Evolutionary conservation across 2,797 vertebrate species (phyloP).

Genomic region (Gymnothorax reevesii): DNA sequence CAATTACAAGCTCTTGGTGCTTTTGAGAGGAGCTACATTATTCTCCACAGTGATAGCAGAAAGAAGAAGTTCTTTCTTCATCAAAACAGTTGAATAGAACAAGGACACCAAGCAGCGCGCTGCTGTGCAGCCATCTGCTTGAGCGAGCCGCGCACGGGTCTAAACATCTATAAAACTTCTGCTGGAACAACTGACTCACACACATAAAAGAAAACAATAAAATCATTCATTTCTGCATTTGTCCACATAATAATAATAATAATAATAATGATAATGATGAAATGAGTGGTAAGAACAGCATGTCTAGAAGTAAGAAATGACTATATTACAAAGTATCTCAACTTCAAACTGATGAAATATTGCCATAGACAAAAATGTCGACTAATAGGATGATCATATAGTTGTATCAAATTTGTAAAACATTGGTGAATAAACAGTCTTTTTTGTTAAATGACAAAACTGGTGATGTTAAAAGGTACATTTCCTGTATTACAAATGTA

Average conservation of each 20-base stretch:
- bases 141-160: neutral
- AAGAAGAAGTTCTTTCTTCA: neutral
- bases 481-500: too few relatives aligned
- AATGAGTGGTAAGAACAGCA: too few relatives aligned
- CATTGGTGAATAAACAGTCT: too few relatives aligned
- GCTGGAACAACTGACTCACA: neutral
- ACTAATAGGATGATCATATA: too few relatives aligned
- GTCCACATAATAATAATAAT: too few relatives aligned
- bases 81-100: slow-evolving; percentile 1
- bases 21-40: neutral
- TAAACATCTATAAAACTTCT: slow-evolving; percentile 2
- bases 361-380: too few relatives aligned
- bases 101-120: neutral
- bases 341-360: too few relatives aligned
- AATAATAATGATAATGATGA: too few relatives aligned
- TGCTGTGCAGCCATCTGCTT: neutral
- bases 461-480: too few relatives aligned
- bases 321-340: too few relatives aligned
- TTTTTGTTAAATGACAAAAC: neutral
- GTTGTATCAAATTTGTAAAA: neutral
- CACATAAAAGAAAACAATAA: neutral
- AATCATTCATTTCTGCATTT: neutral
- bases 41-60: neutral
- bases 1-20: neutral
- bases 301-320: too few relatives aligned